Base-by-base conservation (phyloP, 2,888 invertebrate genomes). In the Perithous albicinctus region DNA sequence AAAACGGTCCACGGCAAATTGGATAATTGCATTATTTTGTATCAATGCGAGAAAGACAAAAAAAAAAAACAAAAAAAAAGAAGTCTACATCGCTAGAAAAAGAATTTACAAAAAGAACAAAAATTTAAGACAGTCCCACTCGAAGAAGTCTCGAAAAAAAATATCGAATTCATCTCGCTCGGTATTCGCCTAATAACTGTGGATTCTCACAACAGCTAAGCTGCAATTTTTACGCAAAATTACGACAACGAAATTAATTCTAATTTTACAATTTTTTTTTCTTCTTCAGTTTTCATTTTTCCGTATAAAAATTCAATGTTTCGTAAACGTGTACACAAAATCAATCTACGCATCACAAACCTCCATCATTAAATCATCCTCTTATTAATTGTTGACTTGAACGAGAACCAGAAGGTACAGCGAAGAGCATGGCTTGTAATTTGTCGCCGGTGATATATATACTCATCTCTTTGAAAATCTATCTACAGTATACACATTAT, bases 391-490 rank as follows among this genome's bases (percentile, higher is more conserved):
- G 73, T 61, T 67, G 73, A 61, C 61, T 41, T 32, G 46, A 38
- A 67, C 67, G 38, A 59, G 61, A 12, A 43, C 12, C 26, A 54
- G n/a, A 6, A 15, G 59, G 35, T 35, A 35, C 5, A 51, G 43
- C 48, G 63, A 74, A n/a, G 29, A 38, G 63, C 54, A 18, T 23
- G 63, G 61, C 79, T 69, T 79, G 74, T 79, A 79, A 79, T 79
- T 79, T 74, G 74, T 74, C 73, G 69, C 74, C 63, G 43, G 74
- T n/a, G n/a, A n/a, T n/a, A n/a, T n/a, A n/a, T n/a, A 79, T 79
- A 74, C 63, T 41, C 43, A 59, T 63, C 67, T 12, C 61, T 51
- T 73, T 43, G 56, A 26, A 38, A 43, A 56, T 15, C n/a, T 29
- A 26, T 15, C 26, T n/a, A n/a, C 15, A 18, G 29, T 29, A 15